phyloP scores from a whole-genome alignment of 2,113 vertebrate genomes.

The Tachuris rubrigastra region DNA sequence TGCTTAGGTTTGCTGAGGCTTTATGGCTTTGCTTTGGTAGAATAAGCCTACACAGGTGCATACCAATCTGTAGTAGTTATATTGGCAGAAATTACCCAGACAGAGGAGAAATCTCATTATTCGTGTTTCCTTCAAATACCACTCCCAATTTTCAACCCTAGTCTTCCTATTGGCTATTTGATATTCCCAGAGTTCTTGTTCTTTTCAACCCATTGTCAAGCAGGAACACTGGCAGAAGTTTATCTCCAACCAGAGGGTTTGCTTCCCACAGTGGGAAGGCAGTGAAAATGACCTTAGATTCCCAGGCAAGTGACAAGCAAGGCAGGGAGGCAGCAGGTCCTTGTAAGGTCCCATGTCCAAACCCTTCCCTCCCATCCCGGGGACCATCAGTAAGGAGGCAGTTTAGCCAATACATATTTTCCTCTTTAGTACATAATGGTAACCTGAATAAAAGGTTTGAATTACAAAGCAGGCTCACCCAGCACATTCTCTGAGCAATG shows the following conservation, averaged over 20 bases:
- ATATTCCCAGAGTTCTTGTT: background rate
- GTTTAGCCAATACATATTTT: constrained; percentile 76
- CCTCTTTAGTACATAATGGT: constrained; percentile 71
- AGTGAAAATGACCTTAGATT: constrained; percentile 15
- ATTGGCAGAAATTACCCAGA: background rate
- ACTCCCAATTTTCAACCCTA: background rate
- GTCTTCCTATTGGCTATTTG: background rate
- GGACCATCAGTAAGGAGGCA: constrained; percentile 49
- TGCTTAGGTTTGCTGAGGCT: background rate
- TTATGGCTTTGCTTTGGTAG: background rate
- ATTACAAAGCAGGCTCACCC: constrained; percentile 78
- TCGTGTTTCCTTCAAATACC: background rate
- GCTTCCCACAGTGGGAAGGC: background rate
- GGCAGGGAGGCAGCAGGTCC: constrained; percentile 2
- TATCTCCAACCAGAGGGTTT: background rate
- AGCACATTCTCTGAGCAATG: constrained; percentile 73
- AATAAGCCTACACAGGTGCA: background rate
- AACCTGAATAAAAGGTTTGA: constrained; percentile 80
- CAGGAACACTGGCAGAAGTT: background rate
- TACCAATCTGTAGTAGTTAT: background rate
- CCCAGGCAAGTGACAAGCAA: background rate
- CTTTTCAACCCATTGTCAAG: background rate
- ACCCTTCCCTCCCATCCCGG: background rate
- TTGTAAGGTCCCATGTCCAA: background rate
- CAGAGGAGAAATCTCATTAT: background rate